Conservation (phyloP, 2,113 vertebrate genomes). For the Hippocampus mohnikei region DNA sequence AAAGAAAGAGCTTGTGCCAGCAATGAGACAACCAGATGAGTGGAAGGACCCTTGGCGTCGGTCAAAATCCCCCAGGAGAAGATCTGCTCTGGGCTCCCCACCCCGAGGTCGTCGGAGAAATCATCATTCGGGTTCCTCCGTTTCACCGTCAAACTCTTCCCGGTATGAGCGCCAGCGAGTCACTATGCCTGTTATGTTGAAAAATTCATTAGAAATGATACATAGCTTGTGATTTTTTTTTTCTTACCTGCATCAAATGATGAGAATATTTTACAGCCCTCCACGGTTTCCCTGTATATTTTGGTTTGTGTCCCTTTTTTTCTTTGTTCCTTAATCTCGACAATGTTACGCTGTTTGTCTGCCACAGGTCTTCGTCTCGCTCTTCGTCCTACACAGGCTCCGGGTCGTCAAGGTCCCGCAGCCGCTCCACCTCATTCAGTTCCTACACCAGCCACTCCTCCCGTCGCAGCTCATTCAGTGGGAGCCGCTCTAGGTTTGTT, state of each 20-base stretch:
- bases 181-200: not conserved
- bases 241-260: not conserved
- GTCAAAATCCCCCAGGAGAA: constrained; percentile 96
- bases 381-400: constrained; percentile 94
- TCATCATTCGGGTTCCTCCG: constrained; percentile 86
- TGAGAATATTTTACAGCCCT: not conserved
- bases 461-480: constrained; percentile 91
- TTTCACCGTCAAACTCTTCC: constrained; percentile 90
- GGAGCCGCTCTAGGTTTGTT: constrained; percentile 85
- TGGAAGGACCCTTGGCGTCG: constrained; percentile 99
- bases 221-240: not conserved
- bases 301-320: not conserved
- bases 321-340: not conserved
- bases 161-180: constrained; percentile 70
- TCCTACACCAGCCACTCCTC: constrained; percentile 95
- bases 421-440: constrained; percentile 89
- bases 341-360: constrained; percentile 9
- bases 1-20: constrained; percentile 81
- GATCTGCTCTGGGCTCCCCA: constrained; percentile 81
- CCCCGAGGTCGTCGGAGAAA: constrained; percentile 83
- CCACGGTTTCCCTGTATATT: not conserved
- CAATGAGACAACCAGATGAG: constrained; percentile 86
- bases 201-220: not conserved
- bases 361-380: constrained; percentile 86
- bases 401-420: constrained; percentile 83